Conservation (phyloP, 2,888 invertebrate genomes). For the Pseudoips prasinana region DNA sequence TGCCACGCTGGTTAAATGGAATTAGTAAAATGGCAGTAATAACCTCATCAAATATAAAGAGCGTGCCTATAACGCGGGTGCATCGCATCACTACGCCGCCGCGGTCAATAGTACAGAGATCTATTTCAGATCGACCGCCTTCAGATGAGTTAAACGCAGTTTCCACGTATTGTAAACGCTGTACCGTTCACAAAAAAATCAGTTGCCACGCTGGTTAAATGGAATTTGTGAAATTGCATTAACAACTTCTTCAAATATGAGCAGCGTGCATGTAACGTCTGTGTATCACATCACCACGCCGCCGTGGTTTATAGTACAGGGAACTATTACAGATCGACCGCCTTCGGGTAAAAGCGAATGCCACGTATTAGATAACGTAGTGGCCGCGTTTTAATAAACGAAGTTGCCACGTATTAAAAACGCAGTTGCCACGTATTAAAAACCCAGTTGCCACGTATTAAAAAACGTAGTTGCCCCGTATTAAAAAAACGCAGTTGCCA, state of each 20-base stretch:
- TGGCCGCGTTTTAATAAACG: too few relatives aligned
- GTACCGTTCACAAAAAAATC: too few relatives aligned
- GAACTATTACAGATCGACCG: constrained; percentile 66
- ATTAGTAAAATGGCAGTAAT: constrained; percentile 91
- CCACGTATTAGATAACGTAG: too few relatives aligned
- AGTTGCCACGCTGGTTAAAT: too few relatives aligned
- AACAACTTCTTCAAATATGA: constrained; percentile 91
- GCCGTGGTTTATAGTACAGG: constrained; percentile 89
- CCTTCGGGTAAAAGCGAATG: too few relatives aligned
- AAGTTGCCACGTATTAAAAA: too few relatives aligned
- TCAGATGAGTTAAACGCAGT: constrained; percentile 48
- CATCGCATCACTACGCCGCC: constrained; percentile 90
- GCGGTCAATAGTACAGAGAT: constrained; percentile 87
- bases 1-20: too few relatives aligned
- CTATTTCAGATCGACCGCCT: constrained; percentile 51
- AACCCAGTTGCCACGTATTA: too few relatives aligned
- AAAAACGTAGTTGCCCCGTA: too few relatives aligned
- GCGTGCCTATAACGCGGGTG: constrained; percentile 90
- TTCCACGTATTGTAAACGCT: too few relatives aligned
- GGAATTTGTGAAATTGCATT: constrained; percentile 91
- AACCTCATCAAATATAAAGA: constrained; percentile 91
- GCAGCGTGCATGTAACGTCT: constrained; percentile 89
- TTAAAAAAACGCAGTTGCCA: too few relatives aligned
- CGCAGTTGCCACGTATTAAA: constrained; percentile 78
- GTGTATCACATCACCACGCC: constrained; percentile 89